Conservation (phyloP, 2,113 vertebrate genomes). For the Patagioenas fasciata region DNA sequence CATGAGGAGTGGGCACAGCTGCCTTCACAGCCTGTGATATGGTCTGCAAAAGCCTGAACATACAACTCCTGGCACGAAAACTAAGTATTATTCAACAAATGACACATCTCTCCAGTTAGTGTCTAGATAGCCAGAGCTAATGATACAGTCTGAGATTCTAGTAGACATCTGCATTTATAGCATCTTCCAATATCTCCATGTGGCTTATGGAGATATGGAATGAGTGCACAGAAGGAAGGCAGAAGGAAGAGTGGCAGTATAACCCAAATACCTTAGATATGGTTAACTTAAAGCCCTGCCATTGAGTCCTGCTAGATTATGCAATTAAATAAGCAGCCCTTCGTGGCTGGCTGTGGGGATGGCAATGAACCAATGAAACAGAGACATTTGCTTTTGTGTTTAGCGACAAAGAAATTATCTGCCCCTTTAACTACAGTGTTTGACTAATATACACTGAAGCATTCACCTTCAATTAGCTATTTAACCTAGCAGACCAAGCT, state of each 20-base stretch:
- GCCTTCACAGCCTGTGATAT: neutral
- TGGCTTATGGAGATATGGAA: neutral
- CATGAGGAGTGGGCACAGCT: neutral
- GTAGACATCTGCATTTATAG: neutral
- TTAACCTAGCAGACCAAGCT: conserved; percentile 33
- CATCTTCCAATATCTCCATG: neutral
- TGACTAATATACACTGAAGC: conserved; percentile 16
- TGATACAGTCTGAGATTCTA: neutral
- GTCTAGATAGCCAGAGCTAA: neutral
- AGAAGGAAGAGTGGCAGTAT: neutral
- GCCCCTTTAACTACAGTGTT: conserved; percentile 6
- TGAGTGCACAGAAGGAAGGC: neutral
- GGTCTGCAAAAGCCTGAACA: neutral
- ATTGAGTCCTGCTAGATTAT: neutral
- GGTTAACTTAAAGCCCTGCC: neutral
- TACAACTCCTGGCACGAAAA: neutral
- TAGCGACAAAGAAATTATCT: conserved; percentile 33
- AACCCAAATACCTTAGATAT: neutral
- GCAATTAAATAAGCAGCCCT: neutral
- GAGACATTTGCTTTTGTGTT: neutral
- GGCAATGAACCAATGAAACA: neutral
- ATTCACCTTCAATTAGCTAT: conserved; percentile 26
- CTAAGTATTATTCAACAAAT: neutral
- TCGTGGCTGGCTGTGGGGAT: neutral
- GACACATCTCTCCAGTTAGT: neutral